Percentiles rank a stretch among this genome's conserved stretches.
These are phyloP conservation scores for Cephus spinipes DNA, from an alignment of 2,888 invertebrate genomes.

Conservation along the genomic window DNA sequence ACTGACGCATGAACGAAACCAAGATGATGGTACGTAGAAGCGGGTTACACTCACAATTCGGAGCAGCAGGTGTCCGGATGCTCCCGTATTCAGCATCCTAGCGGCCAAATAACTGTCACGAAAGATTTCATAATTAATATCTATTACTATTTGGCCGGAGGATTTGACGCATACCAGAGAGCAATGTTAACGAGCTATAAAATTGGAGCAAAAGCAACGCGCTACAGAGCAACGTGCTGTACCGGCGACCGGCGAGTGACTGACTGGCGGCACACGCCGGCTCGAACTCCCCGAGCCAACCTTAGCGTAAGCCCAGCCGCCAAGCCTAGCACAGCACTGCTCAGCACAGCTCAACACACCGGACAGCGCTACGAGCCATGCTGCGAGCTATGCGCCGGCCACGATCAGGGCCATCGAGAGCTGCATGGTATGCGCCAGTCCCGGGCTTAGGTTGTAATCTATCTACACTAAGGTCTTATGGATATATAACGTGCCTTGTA, in stretches of 20 bases:
- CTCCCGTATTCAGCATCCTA: neutral
- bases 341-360: neutral
- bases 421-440: neutral
- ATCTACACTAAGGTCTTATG: neutral
- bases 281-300: slow-evolving; percentile 10
- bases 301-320: slow-evolving; percentile 33
- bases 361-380: neutral
- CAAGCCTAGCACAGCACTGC: neutral
- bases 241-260: slow-evolving; percentile 56
- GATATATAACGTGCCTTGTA: neutral
- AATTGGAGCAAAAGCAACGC: neutral
- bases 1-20: neutral
- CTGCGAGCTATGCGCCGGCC: neutral
- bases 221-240: slow-evolving; percentile 17
- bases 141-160: neutral
- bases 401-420: neutral
- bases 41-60: neutral
- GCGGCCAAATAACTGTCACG: neutral
- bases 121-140: neutral
- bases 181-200: neutral
- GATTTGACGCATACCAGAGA: neutral
- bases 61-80: neutral
- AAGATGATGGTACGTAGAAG: neutral
- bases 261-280: slow-evolving; percentile 46
- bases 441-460: neutral